Evolutionary conservation across 2,797 vertebrate genomes (phyloP).

Genomic region (Alcedo quadribrachys): DNA sequence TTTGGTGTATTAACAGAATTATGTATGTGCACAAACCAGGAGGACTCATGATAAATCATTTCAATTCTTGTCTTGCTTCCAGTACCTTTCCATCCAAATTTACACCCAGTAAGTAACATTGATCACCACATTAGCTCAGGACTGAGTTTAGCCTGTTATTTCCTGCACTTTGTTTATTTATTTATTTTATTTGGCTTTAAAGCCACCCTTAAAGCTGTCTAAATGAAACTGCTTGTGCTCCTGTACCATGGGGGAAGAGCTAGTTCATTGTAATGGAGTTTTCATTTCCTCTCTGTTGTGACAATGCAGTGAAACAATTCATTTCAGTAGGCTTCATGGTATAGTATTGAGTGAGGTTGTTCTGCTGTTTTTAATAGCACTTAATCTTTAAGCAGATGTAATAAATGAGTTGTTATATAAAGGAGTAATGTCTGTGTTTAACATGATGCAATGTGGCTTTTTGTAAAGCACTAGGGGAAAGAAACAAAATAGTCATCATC

Average conservation of each 20-base stretch:
- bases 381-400: constrained; percentile 48
- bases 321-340: constrained; percentile 38
- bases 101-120: neutral
- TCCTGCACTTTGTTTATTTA: neutral
- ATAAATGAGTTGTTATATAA: constrained; percentile 34
- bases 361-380: constrained; percentile 41
- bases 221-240: constrained; percentile 32
- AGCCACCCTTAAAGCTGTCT: constrained; percentile 32
- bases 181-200: constrained; percentile 32
- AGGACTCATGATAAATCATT: neutral
- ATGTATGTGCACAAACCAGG: neutral
- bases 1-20: neutral
- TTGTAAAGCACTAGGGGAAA: neutral
- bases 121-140: neutral
- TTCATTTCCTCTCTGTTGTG: constrained; percentile 44
- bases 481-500: neutral
- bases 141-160: neutral
- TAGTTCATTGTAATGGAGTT: constrained; percentile 32
- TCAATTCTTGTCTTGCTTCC: neutral
- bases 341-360: constrained; percentile 43
- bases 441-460: neutral
- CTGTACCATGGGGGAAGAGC: constrained; percentile 2
- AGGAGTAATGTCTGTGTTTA: constrained; percentile 1
- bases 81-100: neutral
- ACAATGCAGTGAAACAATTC: constrained; percentile 25